Percentiles rank a stretch among this genome's conserved stretches.
These are phyloP conservation scores for Lasioglossum marginatum DNA, from an alignment of 2,888 invertebrate genomes.

Conservation along the genomic window DNA sequence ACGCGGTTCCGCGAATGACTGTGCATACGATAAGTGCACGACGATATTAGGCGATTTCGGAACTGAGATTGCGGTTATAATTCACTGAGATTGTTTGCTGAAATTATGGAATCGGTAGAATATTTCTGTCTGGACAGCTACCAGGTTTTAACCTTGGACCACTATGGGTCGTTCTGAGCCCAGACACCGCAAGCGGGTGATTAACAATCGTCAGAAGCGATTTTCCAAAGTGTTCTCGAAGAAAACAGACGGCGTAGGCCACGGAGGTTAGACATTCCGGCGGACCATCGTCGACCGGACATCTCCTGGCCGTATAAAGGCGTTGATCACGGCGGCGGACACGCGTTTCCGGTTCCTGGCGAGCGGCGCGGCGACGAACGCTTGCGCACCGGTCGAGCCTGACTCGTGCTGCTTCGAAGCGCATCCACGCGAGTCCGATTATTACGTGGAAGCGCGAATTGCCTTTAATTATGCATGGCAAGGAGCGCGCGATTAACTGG, in stretches of 20 bases:
- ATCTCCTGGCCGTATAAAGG: constrained; percentile 67
- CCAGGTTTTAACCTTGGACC: background rate
- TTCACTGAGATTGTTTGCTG: background rate
- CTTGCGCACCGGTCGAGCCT: constrained; percentile 21
- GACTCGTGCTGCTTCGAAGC: constrained; percentile 45
- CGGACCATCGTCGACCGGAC: constrained; percentile 58
- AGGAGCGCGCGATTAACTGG: constrained; percentile 20
- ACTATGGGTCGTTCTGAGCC: background rate
- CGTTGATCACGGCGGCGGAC: constrained; percentile 60
- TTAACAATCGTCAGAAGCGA: background rate
- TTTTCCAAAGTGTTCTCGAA: background rate
- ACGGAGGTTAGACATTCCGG: background rate
- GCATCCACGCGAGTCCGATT: constrained; percentile 57
- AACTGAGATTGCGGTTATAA: background rate
- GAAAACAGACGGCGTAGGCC: background rate
- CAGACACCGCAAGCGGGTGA: background rate
- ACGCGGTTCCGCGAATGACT: constrained; percentile 3
- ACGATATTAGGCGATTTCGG: background rate
- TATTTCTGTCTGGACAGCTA: no score
- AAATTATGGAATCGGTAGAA: background rate
- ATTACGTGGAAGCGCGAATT: constrained; percentile 57
- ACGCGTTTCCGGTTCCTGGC: constrained; percentile 74
- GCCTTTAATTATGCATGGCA: constrained; percentile 55
- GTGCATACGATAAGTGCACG: no score
- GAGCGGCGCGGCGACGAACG: constrained; percentile 20